Evolutionary conservation across 2,113 vertebrate genomes (phyloP).

Genomic region (Glaucidium brasilianum): DNA sequence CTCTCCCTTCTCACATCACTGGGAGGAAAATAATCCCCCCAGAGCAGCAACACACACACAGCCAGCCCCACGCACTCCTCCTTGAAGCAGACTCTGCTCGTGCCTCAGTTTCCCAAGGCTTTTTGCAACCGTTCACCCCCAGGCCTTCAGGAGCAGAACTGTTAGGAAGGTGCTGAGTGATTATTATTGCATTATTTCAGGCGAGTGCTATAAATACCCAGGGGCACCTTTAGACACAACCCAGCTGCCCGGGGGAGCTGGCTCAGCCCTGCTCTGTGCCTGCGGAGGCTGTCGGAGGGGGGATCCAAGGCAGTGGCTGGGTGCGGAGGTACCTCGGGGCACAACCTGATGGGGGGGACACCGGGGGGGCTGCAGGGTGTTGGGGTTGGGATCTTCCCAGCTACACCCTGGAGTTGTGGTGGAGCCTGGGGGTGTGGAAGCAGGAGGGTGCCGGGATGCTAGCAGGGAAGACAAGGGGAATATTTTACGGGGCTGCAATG

Average conservation of each 20-base stretch:
- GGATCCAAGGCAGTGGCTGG: fast-evolving
- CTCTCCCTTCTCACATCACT: not conserved
- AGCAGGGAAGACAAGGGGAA: constrained; percentile 80
- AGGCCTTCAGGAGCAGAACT: constrained; percentile 10
- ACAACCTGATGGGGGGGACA: not conserved
- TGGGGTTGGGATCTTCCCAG: not conserved
- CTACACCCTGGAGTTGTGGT: not conserved
- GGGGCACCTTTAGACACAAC: constrained; percentile 60
- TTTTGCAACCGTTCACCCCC: not conserved
- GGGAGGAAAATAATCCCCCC: not conserved
- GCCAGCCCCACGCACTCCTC: not conserved
- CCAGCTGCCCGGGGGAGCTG: constrained; percentile 26
- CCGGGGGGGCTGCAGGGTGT: fast-evolving
- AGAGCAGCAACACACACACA: not conserved
- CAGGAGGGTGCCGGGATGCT: constrained; percentile 60
- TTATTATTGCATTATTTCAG: constrained; percentile 52
- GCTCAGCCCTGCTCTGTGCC: not conserved
- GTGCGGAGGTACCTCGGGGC: not conserved
- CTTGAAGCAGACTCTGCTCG: not conserved
- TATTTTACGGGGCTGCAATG: constrained; percentile 80
- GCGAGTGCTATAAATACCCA: constrained; percentile 58
- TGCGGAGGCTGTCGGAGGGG: fast-evolving
- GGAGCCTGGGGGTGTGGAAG: not conserved
- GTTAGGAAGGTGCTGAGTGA: constrained; percentile 57
- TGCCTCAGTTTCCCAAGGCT: constrained; percentile 57